Evolutionary conservation across 2,888 invertebrate genomes (phyloP), one percentile per base, ranked within the genome.

Genomic region (Drosophila paranaensis): DNA sequence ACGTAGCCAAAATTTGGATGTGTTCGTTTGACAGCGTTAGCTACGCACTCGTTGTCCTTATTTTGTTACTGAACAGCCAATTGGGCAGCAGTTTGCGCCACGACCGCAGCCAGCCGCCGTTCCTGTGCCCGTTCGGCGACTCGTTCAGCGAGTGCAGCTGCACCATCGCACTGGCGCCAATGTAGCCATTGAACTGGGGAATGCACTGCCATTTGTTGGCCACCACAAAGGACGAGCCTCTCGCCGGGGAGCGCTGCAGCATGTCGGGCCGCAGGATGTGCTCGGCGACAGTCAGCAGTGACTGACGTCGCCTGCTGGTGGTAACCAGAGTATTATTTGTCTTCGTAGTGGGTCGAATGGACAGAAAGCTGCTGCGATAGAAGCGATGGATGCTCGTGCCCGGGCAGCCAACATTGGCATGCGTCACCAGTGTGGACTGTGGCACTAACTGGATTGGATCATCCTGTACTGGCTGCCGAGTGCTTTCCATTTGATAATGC

Each of bases 281-380:
- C 8, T 45, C 40, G 10, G 53, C 48, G 1, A 54, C 30, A n/a
- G 42, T 33, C 3, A 53, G 3, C 0, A 69, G 16, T 0, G 68
- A 30, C 1, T 20, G 43, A 10, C 14, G 33, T 20, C 10, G 16
- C 20, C 43, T 10, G 9, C 2, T 6, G 30, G 16, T 8, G 0
- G 1, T 20, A 20, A 20, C 2, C 9, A 13, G 42, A 4, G 46
- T 5, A 9, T 2, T 14, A 3, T n/a, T n/a, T 3, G n/a, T 1
- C n/a, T 2, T 33, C 1, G 11, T 0, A n/a, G 2, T 6, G 0
- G 64, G 25, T 2, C 71, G 79, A 1, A 69, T 60, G 11, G 45
- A 39, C 4, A 82, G 63, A 43, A 78, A 83, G 45, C 74, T 71
- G 8, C 84, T 71, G 1, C 67, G 65, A 61, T 83, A 81, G 35